Percentiles rank a stretch among this genome's conserved stretches.
These are phyloP conservation scores for Sericinus montela DNA, from an alignment of 2,888 invertebrate species.

Conservation along the genomic window DNA sequence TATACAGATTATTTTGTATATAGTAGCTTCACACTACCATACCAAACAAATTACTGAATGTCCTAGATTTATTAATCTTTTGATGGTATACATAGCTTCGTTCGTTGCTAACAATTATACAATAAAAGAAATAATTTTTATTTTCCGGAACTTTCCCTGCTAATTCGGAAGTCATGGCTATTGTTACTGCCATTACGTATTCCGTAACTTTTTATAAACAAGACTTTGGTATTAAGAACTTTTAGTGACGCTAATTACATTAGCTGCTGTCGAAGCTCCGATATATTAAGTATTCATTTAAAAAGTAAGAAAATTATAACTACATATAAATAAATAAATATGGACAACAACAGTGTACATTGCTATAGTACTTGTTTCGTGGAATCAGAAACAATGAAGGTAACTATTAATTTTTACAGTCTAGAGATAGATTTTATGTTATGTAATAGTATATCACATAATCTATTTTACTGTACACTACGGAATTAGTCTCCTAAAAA, in stretches of 20 bases:
- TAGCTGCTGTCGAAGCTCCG: neutral
- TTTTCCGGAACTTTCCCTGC: constrained; percentile 16
- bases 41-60: neutral
- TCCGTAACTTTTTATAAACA: neutral
- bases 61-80: neutral
- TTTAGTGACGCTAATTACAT: neutral
- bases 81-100: neutral
- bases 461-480: no score
- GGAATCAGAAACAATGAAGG: no score
- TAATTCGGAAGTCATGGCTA: neutral
- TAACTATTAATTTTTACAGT: no score
- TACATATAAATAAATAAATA: no score
- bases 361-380: no score
- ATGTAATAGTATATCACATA: no score
- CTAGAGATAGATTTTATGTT: no score
- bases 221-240: neutral
- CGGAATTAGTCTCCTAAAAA: neutral
- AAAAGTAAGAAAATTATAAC: no score
- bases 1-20: no score
- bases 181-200: neutral
- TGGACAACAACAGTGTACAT: no score
- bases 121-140: constrained; percentile 8
- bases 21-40: no score
- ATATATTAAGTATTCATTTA: no score
- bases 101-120: constrained; percentile 9